Evolutionary conservation across 2,797 vertebrate genomes (phyloP), one percentile per base, ranked within the genome.

Genomic region (Cichlasoma orientale): DNA sequence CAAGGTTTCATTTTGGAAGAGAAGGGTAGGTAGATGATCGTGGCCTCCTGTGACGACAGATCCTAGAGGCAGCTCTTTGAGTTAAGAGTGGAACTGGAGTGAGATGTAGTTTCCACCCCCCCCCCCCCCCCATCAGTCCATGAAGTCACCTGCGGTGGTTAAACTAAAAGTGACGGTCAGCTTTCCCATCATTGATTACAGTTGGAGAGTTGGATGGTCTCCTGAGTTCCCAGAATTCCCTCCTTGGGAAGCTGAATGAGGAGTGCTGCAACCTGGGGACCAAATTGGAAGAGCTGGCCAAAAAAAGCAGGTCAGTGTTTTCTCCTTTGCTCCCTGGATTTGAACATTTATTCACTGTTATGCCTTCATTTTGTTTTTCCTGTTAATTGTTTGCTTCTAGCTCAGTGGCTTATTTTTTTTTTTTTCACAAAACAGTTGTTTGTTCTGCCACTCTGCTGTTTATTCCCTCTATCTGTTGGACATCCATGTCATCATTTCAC

Each of bases 201-300:
- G 98, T 95, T 77, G 95, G 86, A 74, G 97, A 98, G 87, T 82
- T 96, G 89, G 96, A 97, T 53, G 93, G 73, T 31, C 92, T 98
- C 87, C 91, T 98, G 93, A 94, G 92, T 78, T 97, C 97, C 90
- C 97, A 99, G 93, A 97, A 97, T 89, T 91, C 93, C 82, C 94
- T 98, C 82, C 95, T 98, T 88, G 89, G 89, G 90, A 97, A 96
- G 92, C 91, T 98, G 90, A 98, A 96, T 91, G 96, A 97, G 72
- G 97, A 98, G 83, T 98, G 95, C 93, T 93, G 89, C 86, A 74
- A 75, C 1, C 93, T 99, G 82, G 96, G 93, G 85, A 90, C 89
- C 74, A 96, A 95, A 83, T 90, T 98, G 92, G 97, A 98, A 81
- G 92, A 96, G 74, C 82, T 95, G 69, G 95, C 93, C 31, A 94